phyloP scores from a whole-genome alignment of 1,140 invertebrate genomes.

The Drosophila sucinea region DNA sequence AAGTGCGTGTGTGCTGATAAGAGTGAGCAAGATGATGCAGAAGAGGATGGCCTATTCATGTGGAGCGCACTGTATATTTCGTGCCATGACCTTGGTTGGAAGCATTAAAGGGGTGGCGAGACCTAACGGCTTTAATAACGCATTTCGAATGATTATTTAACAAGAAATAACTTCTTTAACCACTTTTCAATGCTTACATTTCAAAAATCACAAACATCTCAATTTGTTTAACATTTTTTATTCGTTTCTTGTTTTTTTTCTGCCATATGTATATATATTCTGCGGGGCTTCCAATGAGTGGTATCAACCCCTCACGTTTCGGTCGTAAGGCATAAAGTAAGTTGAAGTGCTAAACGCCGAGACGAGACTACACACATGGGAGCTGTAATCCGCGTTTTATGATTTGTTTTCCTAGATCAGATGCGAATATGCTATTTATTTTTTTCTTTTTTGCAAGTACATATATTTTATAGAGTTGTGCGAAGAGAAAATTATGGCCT shows the following conservation, averaged over 20 bases:
- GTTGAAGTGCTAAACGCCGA: conserved; percentile 58
- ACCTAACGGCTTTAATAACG: too few species aligned
- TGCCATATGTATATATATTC: neutral
- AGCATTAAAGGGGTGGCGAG: too few species aligned
- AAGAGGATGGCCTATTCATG: too few species aligned
- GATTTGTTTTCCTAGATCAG: conserved; percentile 64
- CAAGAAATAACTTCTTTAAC: too few species aligned
- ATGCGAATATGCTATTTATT: conserved; percentile 8
- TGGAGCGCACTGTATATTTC: too few species aligned
- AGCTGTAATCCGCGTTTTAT: conserved; percentile 79
- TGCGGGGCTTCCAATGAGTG: neutral
- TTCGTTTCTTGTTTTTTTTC: conserved; percentile 14
- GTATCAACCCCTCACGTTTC: conserved; percentile 35
- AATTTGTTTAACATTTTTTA: conserved; percentile 50
- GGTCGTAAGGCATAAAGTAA: conserved; percentile 44
- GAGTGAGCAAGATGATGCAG: too few species aligned
- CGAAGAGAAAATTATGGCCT: conserved; percentile 27
- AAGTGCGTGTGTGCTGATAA: too few species aligned
- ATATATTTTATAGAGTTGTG: conserved; percentile 30
- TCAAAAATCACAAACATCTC: conserved; percentile 40
- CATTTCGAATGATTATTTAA: too few species aligned
- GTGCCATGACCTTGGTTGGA: too few species aligned
- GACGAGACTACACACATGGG: conserved; percentile 73
- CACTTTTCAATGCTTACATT: too few species aligned
- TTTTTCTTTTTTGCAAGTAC: conserved; percentile 21